Evolutionary conservation across 2,797 vertebrate species (phyloP), one percentile per base, ranked within the genome.

Genomic region (Agapornis canus): DNA sequence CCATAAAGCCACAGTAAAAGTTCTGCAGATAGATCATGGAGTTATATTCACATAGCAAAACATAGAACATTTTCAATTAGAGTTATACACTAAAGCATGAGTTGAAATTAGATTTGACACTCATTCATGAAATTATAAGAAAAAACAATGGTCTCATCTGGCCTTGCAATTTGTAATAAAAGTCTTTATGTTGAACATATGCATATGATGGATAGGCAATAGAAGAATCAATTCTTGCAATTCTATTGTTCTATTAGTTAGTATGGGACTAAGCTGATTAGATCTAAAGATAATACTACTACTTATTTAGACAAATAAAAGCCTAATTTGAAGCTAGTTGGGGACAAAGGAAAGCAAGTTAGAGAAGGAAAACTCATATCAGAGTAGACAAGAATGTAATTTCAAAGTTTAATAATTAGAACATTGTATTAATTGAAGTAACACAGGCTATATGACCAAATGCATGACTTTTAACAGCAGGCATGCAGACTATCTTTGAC

Each of bases 381-480:
- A 76, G 5, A 40, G 5, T 51, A 76, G 63, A 66, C 13, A 84
- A 90, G 27, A 91, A 73, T 68, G 49, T 54, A n/a, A 70, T 89
- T 94, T 82, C n/a, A 75, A 90, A 68, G 37, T 94, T 82, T 84
- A 92, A 85, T 80, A 93, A 80, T 90, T 85, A 86, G 39, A 65
- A 40, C 23, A 60, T 78, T 77, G 6, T 57, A 66, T 75, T 66
- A 54, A 86, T 56, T 57, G 9, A 89, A 84, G 32, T 71, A n/a
- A n/a, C 26, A 65, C 1, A 29, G 13, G 11, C 7, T 65, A 1
- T 42, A 69, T 61, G 63, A 57, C 47, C 81, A 96, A 92, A 93
- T 82, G 35, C 25, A 31, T 75, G 51, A 94, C 60, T 93, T 57
- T 80, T 96, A 78, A 82, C 73, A 95, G 49, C 25, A 83, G 80